Base-by-base conservation (phyloP, 2,797 vertebrate genomes). In the Hafferia zeledoni region DNA sequence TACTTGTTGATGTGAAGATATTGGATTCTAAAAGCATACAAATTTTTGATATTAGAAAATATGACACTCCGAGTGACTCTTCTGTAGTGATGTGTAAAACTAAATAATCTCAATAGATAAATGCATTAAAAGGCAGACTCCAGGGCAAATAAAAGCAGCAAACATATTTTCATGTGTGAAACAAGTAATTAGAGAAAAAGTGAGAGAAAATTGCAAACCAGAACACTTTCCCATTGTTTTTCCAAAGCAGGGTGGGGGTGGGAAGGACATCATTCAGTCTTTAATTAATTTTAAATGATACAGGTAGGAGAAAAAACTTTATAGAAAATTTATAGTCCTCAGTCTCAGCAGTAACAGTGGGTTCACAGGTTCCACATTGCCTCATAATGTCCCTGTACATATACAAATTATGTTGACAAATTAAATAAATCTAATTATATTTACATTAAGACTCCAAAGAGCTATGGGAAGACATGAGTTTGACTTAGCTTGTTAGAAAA, bases 121-220 rank as follows among this genome's bases (percentile, higher is more conserved):
- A 89, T 65, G 53, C 75, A 95, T 89, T 87, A 93, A 96, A 90
- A 94, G 59, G 49, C 72, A 96, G 37, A 77, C 76, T 89, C 24
- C 33, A 70, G 79, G 84, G 85, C 82, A 92, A 89, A 94, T 75
- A 88, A 95, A 91, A 88, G 20, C 77, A 91, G 44, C 39, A 89
- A 95, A 90, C 44, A 65, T 91, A 88, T 92, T 94, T 96, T 94
- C 72, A 93, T 90, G 85, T 85, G 89, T 95, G 77, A 95, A 96
- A 85, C 52, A 91, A 88, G 71, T 92, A 95, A 95, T 95, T 96
- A 96, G 88, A 90, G 84, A 61, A 91, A 86, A 91, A 87, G 71
- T 83, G 78, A 88, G 79, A 79, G 69, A 87, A 94, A 94, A 95
- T 80, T 92, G 68, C 74, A 92, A 95, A 87, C 16, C 25, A 83